phyloP scores from a whole-genome alignment of 2,888 invertebrate species.

The Choristoneura rosaceana region DNA sequence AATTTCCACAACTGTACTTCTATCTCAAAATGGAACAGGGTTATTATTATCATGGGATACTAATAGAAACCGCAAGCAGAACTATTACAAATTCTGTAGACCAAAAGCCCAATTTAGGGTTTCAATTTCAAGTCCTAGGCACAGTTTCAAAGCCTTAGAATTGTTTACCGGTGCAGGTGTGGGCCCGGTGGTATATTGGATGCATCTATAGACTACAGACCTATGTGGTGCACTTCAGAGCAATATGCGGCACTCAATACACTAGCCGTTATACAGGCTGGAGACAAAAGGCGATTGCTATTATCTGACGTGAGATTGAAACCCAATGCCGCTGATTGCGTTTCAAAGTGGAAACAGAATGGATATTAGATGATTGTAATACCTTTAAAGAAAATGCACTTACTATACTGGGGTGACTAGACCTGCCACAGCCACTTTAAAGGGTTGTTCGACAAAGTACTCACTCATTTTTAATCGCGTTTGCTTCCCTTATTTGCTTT shows the following conservation, averaged over 20 bases:
- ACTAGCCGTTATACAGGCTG: neutral
- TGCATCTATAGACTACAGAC: neutral
- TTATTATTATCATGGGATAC: neutral
- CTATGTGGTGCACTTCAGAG: conserved; percentile 1
- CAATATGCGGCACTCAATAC: conserved; percentile 5
- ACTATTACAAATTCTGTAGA: neutral
- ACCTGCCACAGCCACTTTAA: no score
- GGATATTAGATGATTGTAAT: neutral
- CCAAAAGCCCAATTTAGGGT: conserved; percentile 6
- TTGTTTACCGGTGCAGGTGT: conserved; percentile 24
- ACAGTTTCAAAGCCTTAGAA: conserved; percentile 23
- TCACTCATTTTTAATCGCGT: no score
- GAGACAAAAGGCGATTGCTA: conserved; percentile 12
- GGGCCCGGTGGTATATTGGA: conserved; percentile 14
- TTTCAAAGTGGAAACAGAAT: neutral
- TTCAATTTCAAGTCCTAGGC: neutral
- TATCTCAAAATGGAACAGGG: neutral
- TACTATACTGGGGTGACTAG: no score
- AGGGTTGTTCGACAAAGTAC: no score
- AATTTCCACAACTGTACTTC: neutral
- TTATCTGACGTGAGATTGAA: conserved; percentile 6
- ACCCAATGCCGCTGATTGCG: neutral
- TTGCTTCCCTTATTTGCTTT: no score
- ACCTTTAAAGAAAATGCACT: no score
- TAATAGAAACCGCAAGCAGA: neutral